A percentile compares a stretch with the other conserved stretches of the same genome.
Evolutionary conservation across 2,888 invertebrate genomes (phyloP).

Genomic region (Bruchidius siliquastri): DNA sequence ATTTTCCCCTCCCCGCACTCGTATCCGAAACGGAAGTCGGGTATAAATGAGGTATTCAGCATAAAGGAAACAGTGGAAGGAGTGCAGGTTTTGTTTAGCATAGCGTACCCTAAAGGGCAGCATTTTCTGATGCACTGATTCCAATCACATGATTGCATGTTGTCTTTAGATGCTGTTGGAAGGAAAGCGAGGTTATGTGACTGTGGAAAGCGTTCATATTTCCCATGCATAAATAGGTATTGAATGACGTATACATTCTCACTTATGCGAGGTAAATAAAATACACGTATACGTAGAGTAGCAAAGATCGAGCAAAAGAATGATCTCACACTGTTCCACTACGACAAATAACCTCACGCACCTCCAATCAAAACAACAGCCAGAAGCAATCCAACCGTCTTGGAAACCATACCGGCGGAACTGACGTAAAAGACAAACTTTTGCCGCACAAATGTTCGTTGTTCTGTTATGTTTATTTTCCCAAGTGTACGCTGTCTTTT

Average conservation of each 20-base stretch:
- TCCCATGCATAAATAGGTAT: too few species aligned
- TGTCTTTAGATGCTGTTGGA: not conserved
- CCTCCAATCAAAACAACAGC: not conserved
- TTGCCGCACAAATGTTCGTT: not conserved
- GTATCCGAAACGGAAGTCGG: conserved; percentile 14
- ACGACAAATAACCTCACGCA: not conserved
- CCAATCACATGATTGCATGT: not conserved
- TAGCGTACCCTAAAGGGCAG: conserved; percentile 17
- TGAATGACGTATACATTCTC: too few species aligned
- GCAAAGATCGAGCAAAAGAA: too few species aligned
- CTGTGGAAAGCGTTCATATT: too few species aligned
- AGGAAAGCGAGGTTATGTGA: not conserved
- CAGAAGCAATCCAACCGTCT: not conserved
- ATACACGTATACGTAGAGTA: too few species aligned
- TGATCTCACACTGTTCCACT: not conserved
- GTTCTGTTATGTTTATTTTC: not conserved
- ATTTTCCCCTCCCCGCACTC: conserved; percentile 12
- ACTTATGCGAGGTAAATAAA: too few species aligned
- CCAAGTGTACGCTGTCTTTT: not conserved
- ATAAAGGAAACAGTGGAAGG: conserved; percentile 4
- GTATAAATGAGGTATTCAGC: conserved; percentile 2
- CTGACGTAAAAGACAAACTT: not conserved
- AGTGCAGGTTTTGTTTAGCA: conserved; percentile 20
- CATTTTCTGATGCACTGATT: conserved; percentile 19
- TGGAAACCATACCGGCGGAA: not conserved